Evolutionary conservation across 92 coral and sea anemone species (phyloP).

Genomic region (Umimayanthus kanabou): DNA sequence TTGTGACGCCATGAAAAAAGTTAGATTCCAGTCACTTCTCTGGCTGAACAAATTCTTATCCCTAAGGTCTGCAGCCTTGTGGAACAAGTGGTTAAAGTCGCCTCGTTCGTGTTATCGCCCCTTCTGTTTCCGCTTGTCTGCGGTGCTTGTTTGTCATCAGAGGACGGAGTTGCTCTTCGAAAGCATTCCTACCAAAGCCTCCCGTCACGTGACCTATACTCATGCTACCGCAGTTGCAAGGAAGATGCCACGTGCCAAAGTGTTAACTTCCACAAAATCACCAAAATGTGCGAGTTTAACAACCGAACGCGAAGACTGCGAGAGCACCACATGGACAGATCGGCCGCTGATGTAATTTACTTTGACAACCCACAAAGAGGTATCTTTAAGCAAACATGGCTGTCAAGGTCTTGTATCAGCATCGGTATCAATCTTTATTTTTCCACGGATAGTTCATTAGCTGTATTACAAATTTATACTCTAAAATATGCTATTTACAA

Average conservation of each 20-base stretch:
- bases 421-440: too few species aligned
- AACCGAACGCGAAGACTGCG: constrained; percentile 44
- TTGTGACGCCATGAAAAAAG: too few species aligned
- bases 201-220: constrained; percentile 20
- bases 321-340: not conserved
- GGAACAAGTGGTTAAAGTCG: not conserved
- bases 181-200: constrained; percentile 33
- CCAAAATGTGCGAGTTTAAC: constrained; percentile 51
- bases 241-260: constrained; percentile 49
- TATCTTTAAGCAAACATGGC: not conserved
- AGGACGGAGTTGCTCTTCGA: constrained; percentile 37
- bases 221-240: constrained; percentile 49
- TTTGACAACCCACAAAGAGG: constrained; percentile 53
- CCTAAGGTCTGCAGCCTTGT: not conserved
- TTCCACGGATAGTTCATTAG: too few species aligned
- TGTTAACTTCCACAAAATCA: constrained; percentile 43
- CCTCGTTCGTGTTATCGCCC: not conserved
- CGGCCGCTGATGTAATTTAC: constrained; percentile 32
- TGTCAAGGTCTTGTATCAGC: too few species aligned
- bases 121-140: constrained; percentile 14
- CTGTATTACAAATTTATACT: too few species aligned
- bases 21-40: too few species aligned
- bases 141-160: constrained; percentile 31
- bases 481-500: too few species aligned
- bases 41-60: too few species aligned